Evolutionary conservation across 2,888 invertebrate species (phyloP).

Genomic region (Leucozona laternaria): DNA sequence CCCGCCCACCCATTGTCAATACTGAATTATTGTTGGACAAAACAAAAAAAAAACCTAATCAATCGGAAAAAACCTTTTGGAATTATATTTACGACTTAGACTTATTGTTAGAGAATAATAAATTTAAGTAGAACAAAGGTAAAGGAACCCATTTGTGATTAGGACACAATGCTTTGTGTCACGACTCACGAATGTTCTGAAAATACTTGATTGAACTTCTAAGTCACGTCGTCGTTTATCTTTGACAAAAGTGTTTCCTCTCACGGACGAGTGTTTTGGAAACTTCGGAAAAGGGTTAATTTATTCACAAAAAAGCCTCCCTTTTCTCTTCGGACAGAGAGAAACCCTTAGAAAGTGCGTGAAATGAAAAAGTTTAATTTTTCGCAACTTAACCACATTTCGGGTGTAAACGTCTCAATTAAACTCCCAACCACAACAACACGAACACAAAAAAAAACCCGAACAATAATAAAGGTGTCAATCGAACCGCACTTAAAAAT

Average conservation of each 20-base stretch:
- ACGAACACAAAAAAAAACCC: background rate
- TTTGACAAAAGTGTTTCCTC: constrained; percentile 5
- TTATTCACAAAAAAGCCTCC: background rate
- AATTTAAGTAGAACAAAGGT: constrained; percentile 10
- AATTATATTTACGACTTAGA: constrained; percentile 20
- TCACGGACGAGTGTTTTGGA: background rate
- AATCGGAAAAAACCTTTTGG: background rate
- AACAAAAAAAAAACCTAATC: background rate
- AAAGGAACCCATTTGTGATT: constrained; percentile 4
- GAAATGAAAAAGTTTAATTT: constrained; percentile 22
- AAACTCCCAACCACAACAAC: background rate
- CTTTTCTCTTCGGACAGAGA: background rate
- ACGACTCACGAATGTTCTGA: constrained; percentile 3
- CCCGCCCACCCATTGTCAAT: background rate
- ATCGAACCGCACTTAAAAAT: constrained; percentile 39
- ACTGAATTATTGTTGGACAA: background rate
- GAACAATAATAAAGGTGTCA: constrained; percentile 7
- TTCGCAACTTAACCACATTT: constrained; percentile 5
- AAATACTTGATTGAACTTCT: background rate
- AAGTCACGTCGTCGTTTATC: constrained; percentile 11
- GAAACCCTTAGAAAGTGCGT: background rate
- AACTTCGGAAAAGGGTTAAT: constrained; percentile 1
- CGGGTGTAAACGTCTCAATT: constrained; percentile 36
- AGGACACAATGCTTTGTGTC: background rate
- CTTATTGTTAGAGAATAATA: constrained; percentile 2